Base-by-base conservation (phyloP, 2,113 vertebrate species). In the Chrysemys picta region DNA sequence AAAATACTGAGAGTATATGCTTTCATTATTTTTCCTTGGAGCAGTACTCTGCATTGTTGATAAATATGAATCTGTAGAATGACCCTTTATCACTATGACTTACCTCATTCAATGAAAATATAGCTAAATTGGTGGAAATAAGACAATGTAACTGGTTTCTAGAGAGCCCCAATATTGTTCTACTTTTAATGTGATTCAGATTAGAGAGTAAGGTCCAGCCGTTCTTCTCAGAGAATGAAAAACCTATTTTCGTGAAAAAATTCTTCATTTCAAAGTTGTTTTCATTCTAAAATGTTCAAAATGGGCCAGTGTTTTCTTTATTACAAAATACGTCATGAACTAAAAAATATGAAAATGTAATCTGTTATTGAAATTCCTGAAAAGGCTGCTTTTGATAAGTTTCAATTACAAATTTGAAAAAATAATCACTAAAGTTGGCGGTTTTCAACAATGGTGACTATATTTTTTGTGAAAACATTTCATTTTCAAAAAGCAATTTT, bases 11-110 rank as follows among this genome's bases (percentile, higher is more conserved):
- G 35, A 56, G 13, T 90, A 3, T 47, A 45, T 94, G 69, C 84
- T 89, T 94, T 94, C 93, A 92, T 89, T 72, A 89, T 95, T 94
- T 89, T 83, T 95, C 12, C 72, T 89, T 93, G 90, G 87, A 13
- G 22, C 10, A 95, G 85, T 7, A 29, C 86, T 92, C 35, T 1
- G 8, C 19, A 82, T 50, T 38, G 13, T 80, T 80, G 69, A 88
- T 94, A 89, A 72, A 72, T 17, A 22, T 22, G 16, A 38, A 19
- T 8, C 65, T 38, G 19, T 22, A 69, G 35, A 69, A 69, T 19
- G 31, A n/a, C 8, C 7, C 62, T 11, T 38, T 72, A 72, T 38
- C 19, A 38, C 22, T 38, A 21, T 38, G 65, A 21, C 35, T 38
- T 72, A 72, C 19, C n/a, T 96, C n/a, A 16, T 90, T 80, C 29